Evolutionary conservation across 2,113 vertebrate species (phyloP).

Genomic region (Rhynchomys soricoides): DNA sequence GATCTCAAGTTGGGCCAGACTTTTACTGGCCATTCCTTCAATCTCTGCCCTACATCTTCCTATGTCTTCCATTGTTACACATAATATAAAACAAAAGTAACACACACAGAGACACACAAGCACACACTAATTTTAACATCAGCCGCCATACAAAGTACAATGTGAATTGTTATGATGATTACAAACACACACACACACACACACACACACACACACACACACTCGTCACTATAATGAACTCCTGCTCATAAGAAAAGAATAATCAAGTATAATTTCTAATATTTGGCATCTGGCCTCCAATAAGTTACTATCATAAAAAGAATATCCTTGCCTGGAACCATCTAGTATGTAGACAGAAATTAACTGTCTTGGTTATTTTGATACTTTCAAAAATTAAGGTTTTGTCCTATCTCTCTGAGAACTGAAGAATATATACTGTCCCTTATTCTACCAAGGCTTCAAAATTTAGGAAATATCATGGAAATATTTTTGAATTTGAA

Average conservation of each 20-base stretch:
- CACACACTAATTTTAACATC: background rate
- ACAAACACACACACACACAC: background rate
- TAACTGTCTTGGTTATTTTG: background rate
- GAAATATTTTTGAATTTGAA: background rate
- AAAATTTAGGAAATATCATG: background rate
- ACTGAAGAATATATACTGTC: background rate
- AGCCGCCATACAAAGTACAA: background rate
- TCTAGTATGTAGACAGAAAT: fast-evolving
- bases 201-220: background rate
- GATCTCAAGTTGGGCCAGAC: too few species aligned
- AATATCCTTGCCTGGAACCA: background rate
- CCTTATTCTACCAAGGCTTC: fast-evolving
- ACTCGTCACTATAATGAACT: background rate
- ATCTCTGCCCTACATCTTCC: too few species aligned
- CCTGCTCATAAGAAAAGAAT: background rate
- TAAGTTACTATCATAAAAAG: background rate
- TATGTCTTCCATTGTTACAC: background rate
- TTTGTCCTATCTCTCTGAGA: background rate
- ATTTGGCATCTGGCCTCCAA: background rate
- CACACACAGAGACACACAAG: background rate
- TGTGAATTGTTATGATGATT: background rate
- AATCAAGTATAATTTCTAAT: background rate
- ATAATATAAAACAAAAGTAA: background rate
- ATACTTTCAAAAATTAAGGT: background rate
- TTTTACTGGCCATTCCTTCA: too few species aligned